These are phyloP conservation scores for Rhodeus uyekii DNA, from an alignment of 2,797 vertebrate genomes.

Conservation along the genomic window DNA sequence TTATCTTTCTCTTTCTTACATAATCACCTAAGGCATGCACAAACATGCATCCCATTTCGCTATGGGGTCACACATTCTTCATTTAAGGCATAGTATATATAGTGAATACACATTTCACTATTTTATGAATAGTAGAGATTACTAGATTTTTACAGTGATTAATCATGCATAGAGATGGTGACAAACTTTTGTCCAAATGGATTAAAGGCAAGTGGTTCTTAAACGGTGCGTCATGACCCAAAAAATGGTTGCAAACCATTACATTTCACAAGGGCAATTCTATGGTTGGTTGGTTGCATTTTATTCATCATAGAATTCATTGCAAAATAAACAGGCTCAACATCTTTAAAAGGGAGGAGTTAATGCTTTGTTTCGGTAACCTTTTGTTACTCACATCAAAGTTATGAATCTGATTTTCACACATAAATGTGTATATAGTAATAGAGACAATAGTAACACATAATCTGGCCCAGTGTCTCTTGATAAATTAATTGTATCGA, in stretches of 20 bases:
- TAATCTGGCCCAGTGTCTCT: not conserved
- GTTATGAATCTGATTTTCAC: not conserved
- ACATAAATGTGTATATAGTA: not conserved
- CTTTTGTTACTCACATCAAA: not conserved
- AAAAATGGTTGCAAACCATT: not conserved
- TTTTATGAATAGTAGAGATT: too few relatives aligned
- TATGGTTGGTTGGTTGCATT: not conserved
- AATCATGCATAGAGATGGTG: not conserved
- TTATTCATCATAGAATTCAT: not conserved
- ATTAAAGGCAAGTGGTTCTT: not conserved
- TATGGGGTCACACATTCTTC: too few relatives aligned
- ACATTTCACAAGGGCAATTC: not conserved
- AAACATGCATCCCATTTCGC: too few relatives aligned
- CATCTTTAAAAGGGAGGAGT: not conserved
- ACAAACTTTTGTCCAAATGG: not conserved
- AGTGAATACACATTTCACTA: too few relatives aligned
- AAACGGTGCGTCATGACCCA: not conserved
- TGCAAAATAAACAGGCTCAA: not conserved
- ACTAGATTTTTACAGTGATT: too few relatives aligned
- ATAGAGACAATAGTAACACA: not conserved
- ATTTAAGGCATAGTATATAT: too few relatives aligned
- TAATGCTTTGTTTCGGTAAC: not conserved
- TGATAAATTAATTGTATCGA: not conserved
- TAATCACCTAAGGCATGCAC: too few relatives aligned
- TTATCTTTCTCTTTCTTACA: too few relatives aligned